Base-by-base conservation (phyloP, 2,888 invertebrate genomes). In the Helleia helle region DNA sequence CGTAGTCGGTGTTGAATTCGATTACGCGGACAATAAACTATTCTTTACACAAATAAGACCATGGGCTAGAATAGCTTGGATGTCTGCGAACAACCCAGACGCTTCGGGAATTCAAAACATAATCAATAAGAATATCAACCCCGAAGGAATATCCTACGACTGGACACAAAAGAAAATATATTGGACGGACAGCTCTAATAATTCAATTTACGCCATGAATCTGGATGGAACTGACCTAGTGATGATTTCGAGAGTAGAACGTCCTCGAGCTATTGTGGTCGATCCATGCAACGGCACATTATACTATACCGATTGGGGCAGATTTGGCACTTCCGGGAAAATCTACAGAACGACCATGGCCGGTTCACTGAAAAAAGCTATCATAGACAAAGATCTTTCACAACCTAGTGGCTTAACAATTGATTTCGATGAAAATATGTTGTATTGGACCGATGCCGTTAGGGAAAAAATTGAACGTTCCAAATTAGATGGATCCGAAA, bases 91-190 rank as follows among this genome's bases (percentile, higher is more conserved):
- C 39, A 88, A 87, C 48, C 94, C 94, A 0, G 87, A 88, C 1
- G 70, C 79, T 2, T 68, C 80, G 3, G 87, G 87, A 36, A 89
- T 91, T 3, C 89, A 88, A 31, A 90, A 89, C 41, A 89, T 95
- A 1, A 87, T 94, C 22, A 90, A 75, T 52, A 91, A 91, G 61
- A 93, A 93, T 13, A 94, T 96, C 40, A 96, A 95, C 71, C 96
- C 96, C 0, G 96, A 96, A 70, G 96, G 96, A 3, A 93, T 97
- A 47, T 95, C 96, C 0, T 96, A 97, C 64, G 99, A 99, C 65
- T 99, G 99, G 99, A 95, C 98, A 0, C 96, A 96, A 54, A 94
- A 94, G 65, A 98, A 97, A 70, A 90, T 99, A 25, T 99, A 98
- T 71, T 99, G 97, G 97, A 96, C 98, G 0, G 99, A 99, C 61